Conservation (phyloP, 2,797 vertebrate genomes). For the Sternarchorhynchus goeldii region DNA sequence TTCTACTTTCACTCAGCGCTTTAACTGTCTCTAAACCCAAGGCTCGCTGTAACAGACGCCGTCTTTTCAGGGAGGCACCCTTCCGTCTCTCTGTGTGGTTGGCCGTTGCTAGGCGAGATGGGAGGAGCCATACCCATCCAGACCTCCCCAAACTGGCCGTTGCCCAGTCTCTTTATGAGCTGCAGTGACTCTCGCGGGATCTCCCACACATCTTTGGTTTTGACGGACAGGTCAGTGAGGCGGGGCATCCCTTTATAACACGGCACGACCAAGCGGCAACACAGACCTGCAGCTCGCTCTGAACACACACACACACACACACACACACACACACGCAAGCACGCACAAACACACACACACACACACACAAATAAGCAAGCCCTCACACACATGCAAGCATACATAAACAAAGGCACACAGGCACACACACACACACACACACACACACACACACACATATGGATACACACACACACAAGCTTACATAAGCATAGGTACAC, state of each 20-base stretch:
- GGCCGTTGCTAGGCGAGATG: slow-evolving; percentile 63
- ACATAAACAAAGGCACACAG: slow-evolving; percentile 37
- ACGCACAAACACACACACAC: slow-evolving; percentile 35
- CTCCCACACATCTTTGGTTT: slow-evolving; percentile 99
- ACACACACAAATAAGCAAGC: slow-evolving; percentile 21
- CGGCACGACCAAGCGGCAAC: slow-evolving; percentile 96
- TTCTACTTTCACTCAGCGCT: too few relatives aligned
- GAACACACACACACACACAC: slow-evolving; percentile 58
- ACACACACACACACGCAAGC: slow-evolving; percentile 21
- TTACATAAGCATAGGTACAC: slow-evolving; percentile 21
- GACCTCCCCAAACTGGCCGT: slow-evolving; percentile 99
- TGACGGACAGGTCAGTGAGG: slow-evolving; percentile 97
- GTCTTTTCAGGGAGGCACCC: slow-evolving; percentile 60
- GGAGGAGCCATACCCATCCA: slow-evolving; percentile 94
- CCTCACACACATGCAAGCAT: slow-evolving; percentile 14
- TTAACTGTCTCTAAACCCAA: too few relatives aligned
- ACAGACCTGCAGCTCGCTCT: slow-evolving; percentile 97
- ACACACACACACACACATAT: slow-evolving; percentile 15
- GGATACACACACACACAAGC: slow-evolving; percentile 36
- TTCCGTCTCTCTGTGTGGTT: slow-evolving; percentile 73
- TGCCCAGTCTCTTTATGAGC: slow-evolving; percentile 97
- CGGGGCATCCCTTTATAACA: slow-evolving; percentile 98
- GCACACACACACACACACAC: slow-evolving; percentile 51
- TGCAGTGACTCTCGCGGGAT: slow-evolving; percentile 95
- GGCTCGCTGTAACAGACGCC: neutral